These are phyloP conservation scores for Drosophila suzukii DNA, from an alignment of 1,140 invertebrate species.

Conservation along the genomic window DNA sequence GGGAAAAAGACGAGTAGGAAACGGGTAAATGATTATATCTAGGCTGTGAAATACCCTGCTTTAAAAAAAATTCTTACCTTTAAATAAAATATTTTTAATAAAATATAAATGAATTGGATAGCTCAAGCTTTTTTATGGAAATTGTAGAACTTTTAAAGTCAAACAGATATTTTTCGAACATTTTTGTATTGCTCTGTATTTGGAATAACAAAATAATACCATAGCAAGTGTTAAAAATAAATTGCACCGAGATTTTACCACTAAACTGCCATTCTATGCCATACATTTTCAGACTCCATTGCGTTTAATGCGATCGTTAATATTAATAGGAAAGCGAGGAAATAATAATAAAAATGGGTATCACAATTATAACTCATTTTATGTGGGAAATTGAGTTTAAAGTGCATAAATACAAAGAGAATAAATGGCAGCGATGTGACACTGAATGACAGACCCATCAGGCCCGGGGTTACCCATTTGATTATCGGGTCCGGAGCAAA, in stretches of 20 bases:
- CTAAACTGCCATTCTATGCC: background rate
- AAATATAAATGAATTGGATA: no score
- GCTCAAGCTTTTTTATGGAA: no score
- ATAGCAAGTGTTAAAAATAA: background rate
- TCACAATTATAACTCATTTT: background rate
- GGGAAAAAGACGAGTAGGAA: conserved; percentile 21
- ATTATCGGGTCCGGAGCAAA: conserved; percentile 19
- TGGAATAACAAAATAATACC: no score
- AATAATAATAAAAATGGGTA: background rate
- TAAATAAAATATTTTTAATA: no score
- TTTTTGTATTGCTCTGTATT: no score
- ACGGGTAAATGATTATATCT: background rate
- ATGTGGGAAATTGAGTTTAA: background rate
- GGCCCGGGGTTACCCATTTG: conserved; percentile 15
- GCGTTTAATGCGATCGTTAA: conserved; percentile 17
- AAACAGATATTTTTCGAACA: no score
- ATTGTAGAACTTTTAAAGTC: no score
- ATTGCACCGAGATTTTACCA: background rate
- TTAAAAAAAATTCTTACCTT: no score
- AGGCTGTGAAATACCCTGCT: conserved; percentile 10
- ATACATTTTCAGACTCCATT: background rate
- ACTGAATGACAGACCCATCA: background rate
- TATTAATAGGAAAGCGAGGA: conserved; percentile 6
- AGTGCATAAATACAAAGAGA: background rate
- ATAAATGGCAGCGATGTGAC: no score